Percentiles rank a stretch among this genome's conserved stretches.
phyloP scores from a whole-genome alignment of 2,113 vertebrate species.

The Chloropsis cyanopogon region DNA sequence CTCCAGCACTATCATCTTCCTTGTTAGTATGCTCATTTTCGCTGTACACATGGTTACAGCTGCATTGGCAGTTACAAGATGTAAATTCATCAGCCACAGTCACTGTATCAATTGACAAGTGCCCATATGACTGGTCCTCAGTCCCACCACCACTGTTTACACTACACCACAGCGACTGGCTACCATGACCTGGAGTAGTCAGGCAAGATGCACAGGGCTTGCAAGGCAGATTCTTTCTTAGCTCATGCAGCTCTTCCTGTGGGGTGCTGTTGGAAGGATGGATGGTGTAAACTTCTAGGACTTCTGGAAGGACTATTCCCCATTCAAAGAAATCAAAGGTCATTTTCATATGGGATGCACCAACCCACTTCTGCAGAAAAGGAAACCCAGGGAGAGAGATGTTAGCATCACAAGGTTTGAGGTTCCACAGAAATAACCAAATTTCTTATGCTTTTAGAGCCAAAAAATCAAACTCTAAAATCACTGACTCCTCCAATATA shows the following conservation, averaged over 20 bases:
- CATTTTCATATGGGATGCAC: slow-evolving; percentile 43
- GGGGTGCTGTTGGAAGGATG: not conserved
- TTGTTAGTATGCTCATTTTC: not conserved
- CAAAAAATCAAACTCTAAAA: not conserved
- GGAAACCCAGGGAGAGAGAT: not conserved
- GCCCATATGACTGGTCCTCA: slow-evolving; percentile 65
- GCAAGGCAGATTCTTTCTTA: not conserved
- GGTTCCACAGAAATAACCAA: not conserved
- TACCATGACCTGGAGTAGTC: not conserved
- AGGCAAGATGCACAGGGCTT: not conserved
- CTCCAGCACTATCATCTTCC: not conserved
- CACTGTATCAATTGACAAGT: slow-evolving; percentile 86
- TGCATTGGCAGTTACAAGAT: slow-evolving; percentile 19
- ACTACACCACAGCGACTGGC: not conserved
- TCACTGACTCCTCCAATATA: not conserved
- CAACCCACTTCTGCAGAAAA: slow-evolving; percentile 72
- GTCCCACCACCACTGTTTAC: slow-evolving; percentile 31
- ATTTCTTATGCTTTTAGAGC: not conserved
- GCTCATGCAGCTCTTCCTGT: not conserved
- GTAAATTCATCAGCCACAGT: slow-evolving; percentile 75
- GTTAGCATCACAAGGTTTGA: not conserved
- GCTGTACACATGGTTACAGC: slow-evolving; percentile 5
- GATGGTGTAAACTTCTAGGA: slow-evolving; percentile 48
- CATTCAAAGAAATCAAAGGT: slow-evolving; percentile 59
- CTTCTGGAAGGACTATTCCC: slow-evolving; percentile 30